Conservation (phyloP, 2,797 vertebrate species). For the Pogoniulus pusillus region DNA sequence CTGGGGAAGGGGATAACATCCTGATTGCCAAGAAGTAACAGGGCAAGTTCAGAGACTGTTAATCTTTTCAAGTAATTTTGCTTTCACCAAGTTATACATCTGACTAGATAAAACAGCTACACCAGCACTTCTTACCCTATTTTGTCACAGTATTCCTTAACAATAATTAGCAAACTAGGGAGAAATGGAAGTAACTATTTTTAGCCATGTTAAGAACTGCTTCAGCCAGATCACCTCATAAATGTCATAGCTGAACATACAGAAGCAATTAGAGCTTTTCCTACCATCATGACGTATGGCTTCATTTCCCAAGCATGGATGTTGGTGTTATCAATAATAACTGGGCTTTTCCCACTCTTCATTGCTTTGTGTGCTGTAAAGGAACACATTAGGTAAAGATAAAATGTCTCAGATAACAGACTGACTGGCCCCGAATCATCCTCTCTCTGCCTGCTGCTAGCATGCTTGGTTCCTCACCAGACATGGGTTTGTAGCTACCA, state of each 20-base stretch:
- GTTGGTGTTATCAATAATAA: slow-evolving; percentile 86
- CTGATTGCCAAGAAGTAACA: not conserved
- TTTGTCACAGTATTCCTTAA: not conserved
- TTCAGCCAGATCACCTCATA: not conserved
- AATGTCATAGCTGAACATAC: slow-evolving; percentile 20
- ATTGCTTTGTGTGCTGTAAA: slow-evolving; percentile 81
- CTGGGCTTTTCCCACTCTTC: slow-evolving; percentile 79
- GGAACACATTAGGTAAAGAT: slow-evolving; percentile 63
- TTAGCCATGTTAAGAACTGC: not conserved
- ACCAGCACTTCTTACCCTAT: not conserved
- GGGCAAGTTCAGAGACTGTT: not conserved
- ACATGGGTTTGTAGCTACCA: not conserved
- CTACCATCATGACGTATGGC: slow-evolving; percentile 83
- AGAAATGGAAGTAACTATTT: not conserved
- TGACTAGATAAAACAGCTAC: not conserved
- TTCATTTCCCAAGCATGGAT: slow-evolving; percentile 86
- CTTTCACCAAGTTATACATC: not conserved
- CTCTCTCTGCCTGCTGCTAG: not conserved
- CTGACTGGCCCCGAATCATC: not conserved
- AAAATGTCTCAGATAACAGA: not conserved
- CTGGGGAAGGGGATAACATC: not conserved
- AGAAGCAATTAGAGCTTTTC: slow-evolving; percentile 60
- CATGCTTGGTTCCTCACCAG: accelerated
- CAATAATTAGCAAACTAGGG: not conserved
- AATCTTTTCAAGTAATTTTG: not conserved